These are phyloP conservation scores for Lepidocyrtoides sp. DNA, from an alignment of 2,888 invertebrate genomes.

Conservation along the genomic window DNA sequence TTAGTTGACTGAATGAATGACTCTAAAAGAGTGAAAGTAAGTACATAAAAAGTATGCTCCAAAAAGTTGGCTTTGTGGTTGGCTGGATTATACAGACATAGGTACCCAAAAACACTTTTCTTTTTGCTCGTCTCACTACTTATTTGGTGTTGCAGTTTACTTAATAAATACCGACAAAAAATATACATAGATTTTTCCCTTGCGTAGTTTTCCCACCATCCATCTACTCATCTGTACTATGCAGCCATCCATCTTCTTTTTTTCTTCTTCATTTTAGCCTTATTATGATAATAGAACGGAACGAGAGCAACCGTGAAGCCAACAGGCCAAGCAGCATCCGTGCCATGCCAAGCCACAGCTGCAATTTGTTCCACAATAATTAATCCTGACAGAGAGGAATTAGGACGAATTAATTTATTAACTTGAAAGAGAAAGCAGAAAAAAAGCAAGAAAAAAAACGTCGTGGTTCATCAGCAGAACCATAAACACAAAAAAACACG, in stretches of 20 bases:
- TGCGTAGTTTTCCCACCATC: conserved; percentile 15
- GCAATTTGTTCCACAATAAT: conserved; percentile 79
- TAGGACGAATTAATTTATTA: conserved; percentile 80
- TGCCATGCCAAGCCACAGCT: conserved; percentile 70
- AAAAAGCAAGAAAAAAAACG: background rate
- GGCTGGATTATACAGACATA: background rate
- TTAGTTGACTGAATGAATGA: background rate
- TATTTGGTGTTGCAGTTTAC: background rate
- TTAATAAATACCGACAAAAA: too few relatives aligned
- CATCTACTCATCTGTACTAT: conserved; percentile 28
- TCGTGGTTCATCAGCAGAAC: conserved; percentile 37
- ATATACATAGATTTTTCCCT: background rate
- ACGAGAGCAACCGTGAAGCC: conserved; percentile 49
- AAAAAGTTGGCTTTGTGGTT: conserved; percentile 36
- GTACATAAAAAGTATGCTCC: background rate
- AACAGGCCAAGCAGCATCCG: conserved; percentile 37
- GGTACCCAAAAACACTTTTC: conserved; percentile 1
- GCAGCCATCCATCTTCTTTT: conserved; percentile 60
- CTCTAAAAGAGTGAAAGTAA: background rate
- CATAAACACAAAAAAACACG: background rate
- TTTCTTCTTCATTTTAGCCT: conserved; percentile 8
- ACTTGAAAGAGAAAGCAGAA: conserved; percentile 61
- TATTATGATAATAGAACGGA: conserved; percentile 59
- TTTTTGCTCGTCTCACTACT: background rate
- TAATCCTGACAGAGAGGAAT: conserved; percentile 79